Evolutionary conservation across 1,140 invertebrate genomes (phyloP).

Genomic region (Pseudomyrmex sp.): DNA sequence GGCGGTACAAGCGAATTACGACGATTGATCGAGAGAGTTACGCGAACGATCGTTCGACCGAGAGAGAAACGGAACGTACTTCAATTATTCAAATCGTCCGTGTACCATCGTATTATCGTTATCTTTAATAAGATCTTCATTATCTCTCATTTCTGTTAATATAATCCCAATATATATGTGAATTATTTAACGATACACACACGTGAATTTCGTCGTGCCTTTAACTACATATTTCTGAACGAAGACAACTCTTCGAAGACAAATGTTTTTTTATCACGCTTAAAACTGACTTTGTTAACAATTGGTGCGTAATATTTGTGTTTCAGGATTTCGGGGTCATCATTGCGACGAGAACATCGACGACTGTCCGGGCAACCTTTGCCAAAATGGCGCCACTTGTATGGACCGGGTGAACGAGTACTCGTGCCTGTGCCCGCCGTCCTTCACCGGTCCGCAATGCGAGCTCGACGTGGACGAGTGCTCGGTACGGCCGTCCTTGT

Average conservation of each 20-base stretch:
- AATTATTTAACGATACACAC: no score
- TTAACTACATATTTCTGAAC: background rate
- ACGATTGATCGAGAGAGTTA: background rate
- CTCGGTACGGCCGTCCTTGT: constrained; percentile 92
- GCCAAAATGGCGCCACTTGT: constrained; percentile 96
- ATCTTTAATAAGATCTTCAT: background rate
- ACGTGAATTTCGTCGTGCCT: background rate
- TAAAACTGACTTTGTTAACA: background rate
- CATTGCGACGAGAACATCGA: constrained; percentile 96
- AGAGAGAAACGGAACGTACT: background rate
- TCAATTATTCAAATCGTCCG: background rate
- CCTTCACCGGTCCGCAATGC: constrained; percentile 94
- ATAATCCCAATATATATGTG: background rate
- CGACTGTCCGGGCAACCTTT: constrained; percentile 95
- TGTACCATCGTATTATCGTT: background rate
- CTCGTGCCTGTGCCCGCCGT: constrained; percentile 94
- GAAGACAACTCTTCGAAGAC: no score
- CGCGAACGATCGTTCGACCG: background rate
- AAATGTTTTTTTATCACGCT: background rate
- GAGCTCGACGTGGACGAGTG: constrained; percentile 93
- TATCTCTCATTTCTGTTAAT: background rate
- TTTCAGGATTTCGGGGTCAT: constrained; percentile 93
- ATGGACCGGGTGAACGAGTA: constrained; percentile 95
- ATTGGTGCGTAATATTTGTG: constrained; percentile 60
- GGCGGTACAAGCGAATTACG: constrained; percentile 24